Conservation (phyloP, 2,113 vertebrate species). For the Nycticryphes semicollaris region DNA sequence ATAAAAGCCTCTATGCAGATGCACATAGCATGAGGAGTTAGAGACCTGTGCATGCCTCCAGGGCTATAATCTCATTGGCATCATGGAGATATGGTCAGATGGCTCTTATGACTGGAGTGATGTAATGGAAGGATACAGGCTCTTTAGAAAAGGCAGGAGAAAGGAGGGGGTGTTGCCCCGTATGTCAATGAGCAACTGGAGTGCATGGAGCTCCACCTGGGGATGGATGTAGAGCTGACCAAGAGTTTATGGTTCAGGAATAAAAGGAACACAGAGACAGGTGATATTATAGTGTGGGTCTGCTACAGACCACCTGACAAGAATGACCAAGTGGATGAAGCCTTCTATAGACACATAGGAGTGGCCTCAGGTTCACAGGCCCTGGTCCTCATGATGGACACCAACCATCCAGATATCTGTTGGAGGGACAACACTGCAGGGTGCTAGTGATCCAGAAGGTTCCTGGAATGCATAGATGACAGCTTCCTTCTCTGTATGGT, state of each 20-base stretch:
- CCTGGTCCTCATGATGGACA: neutral
- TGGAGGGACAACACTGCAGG: neutral
- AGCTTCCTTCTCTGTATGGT: neutral
- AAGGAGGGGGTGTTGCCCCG: neutral
- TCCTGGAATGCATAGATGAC: neutral
- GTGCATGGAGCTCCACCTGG: neutral
- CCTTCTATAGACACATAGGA: neutral
- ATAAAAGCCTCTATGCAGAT: neutral
- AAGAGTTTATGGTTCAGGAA: neutral
- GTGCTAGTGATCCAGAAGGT: neutral
- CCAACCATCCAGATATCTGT: neutral
- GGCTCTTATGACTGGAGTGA: no score
- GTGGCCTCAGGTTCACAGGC: neutral
- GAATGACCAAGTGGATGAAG: neutral
- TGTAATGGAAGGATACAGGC: neutral
- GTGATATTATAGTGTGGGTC: neutral
- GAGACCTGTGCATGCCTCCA: neutral
- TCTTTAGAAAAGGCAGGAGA: neutral
- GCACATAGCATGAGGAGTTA: neutral
- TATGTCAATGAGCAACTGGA: neutral
- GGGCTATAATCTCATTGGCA: neutral
- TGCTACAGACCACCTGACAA: neutral
- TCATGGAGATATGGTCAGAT: neutral
- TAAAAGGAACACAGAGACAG: neutral
- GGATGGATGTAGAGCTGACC: neutral